Evolutionary conservation across 2,113 vertebrate species (phyloP).

Genomic region (Rallus limicola): DNA sequence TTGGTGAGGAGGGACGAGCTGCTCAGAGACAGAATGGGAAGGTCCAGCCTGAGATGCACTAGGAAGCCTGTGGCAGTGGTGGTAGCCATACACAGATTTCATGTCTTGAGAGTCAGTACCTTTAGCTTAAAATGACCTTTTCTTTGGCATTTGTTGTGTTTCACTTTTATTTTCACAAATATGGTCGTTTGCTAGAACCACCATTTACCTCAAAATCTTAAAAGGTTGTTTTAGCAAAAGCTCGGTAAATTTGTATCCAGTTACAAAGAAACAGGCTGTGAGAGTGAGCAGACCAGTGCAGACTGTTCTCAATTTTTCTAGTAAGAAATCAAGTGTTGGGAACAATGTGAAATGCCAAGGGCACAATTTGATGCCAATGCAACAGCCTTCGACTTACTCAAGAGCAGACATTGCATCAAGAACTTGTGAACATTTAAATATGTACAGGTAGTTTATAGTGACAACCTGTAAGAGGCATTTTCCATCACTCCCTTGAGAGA

Average conservation of each 20-base stretch:
- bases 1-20: fast-evolving
- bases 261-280: neutral
- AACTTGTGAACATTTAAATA: neutral
- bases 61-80: neutral
- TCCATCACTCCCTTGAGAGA: neutral
- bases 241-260: neutral
- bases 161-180: neutral
- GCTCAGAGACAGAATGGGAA: fast-evolving
- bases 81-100: fast-evolving
- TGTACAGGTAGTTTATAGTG: neutral
- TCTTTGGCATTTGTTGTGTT: neutral
- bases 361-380: neutral
- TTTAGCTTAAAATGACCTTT: neutral
- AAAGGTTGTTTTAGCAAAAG: neutral
- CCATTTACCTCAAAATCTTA: neutral
- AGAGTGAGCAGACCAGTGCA: neutral
- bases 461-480: neutral
- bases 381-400: neutral
- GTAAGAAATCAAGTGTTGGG: neutral
- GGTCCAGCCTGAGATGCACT: fast-evolving
- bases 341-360: neutral
- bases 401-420: neutral
- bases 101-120: fast-evolving
- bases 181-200: neutral
- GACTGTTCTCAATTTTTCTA: neutral